A percentile compares a stretch with the other conserved stretches of the same genome.
Evolutionary conservation across 2,797 vertebrate genomes (phyloP).

Genomic region (Euphonia xanthogaster): DNA sequence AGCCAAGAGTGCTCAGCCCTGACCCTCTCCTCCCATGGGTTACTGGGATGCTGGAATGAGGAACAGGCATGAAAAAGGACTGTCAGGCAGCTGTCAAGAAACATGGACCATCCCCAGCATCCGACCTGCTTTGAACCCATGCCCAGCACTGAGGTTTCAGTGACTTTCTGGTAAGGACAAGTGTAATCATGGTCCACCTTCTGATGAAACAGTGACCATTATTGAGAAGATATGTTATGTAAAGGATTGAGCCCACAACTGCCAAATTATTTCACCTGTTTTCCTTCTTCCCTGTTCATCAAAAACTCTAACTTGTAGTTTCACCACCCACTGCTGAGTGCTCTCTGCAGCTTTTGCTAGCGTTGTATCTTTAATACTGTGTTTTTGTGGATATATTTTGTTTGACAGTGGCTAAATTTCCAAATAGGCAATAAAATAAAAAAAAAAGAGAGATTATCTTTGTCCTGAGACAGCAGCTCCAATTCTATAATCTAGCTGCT

Average conservation of each 20-base stretch:
- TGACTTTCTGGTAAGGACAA: background rate
- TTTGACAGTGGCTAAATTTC: background rate
- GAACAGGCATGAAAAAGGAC: background rate
- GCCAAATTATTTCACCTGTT: background rate
- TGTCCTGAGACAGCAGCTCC: background rate
- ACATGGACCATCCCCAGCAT: background rate
- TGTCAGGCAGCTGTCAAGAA: background rate
- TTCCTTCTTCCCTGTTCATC: background rate
- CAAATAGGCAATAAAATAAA: background rate
- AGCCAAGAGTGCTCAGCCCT: background rate
- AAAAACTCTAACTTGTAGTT: background rate
- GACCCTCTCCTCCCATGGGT: background rate
- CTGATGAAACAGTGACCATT: background rate
- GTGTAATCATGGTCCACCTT: fast-evolving
- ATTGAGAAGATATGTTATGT: background rate
- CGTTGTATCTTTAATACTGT: background rate
- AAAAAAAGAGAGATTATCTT: background rate
- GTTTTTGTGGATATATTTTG: background rate
- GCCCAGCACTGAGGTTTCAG: background rate
- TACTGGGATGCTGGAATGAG: background rate
- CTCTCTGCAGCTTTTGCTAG: background rate
- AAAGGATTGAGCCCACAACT: background rate
- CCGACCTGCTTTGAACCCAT: background rate
- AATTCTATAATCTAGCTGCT: background rate
- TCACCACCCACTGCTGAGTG: fast-evolving